Evolutionary conservation across 2,797 vertebrate species (phyloP), one percentile per base, ranked within the genome.

Genomic region (Tympanoctomys barrerae): DNA sequence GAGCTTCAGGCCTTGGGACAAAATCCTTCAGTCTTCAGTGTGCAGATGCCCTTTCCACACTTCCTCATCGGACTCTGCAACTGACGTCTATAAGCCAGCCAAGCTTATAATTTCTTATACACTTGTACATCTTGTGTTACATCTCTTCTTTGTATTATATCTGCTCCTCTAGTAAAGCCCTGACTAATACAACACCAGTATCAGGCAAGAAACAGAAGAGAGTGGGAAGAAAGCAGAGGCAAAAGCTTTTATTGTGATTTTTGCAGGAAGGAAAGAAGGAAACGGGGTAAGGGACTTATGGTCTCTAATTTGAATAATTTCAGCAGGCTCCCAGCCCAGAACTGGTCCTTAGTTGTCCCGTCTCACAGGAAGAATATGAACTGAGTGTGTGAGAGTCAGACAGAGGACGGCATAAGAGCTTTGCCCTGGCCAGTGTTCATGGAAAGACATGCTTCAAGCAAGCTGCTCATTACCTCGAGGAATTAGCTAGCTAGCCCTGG

Each of bases 401-500:
- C 49, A 39, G 33, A 90, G 68, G 18, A 31, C 22, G 46, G n/a
- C 12, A 28, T 21, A 4, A 6, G 33, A n/a, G 57, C 28, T 86
- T 85, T 66, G 79, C 59, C 11, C 33, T 24, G 9, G 21, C 36
- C 64, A 52, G 6, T 92, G 80, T 71, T 3, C 7, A 2, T 54
- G 49, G 57, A 81, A 64, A 77, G 33, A 10, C 14, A 1, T 75
- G 52, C 8, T 93, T 70, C 0, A 13, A 18, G 13, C 59, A 39
- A 77, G 18, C 28, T 80, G 52, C 92, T 94, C 39, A 46, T n/a
- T 26, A 1, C 52, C 33, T 93, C 16, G 8, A 88, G 22, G 61
- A 85, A 90, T 78, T 46, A 89, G 64, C 84, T 78, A 79, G 71
- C 61, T 78, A 79, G 71, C 61, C 68, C 62, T 77, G 64, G 21